These are phyloP conservation scores for Cephalopachus bancanus DNA, from an alignment of 2,797 vertebrate species.

Conservation along the genomic window DNA sequence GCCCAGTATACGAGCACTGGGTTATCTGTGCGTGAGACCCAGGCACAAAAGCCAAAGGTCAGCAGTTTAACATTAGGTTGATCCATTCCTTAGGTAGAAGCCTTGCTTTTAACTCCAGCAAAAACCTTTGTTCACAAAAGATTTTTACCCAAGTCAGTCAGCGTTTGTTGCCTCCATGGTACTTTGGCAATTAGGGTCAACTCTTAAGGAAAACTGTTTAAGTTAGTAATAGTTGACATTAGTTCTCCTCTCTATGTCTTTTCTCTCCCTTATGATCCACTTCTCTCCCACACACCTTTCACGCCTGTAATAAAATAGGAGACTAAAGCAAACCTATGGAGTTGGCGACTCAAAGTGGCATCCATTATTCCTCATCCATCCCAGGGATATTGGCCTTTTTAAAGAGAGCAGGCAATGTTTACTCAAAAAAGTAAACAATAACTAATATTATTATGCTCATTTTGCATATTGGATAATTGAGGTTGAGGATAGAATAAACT, in stretches of 20 bases:
- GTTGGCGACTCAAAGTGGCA: background rate
- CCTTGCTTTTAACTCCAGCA: background rate
- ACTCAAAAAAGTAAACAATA: background rate
- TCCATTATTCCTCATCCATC: background rate
- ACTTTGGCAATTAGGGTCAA: background rate
- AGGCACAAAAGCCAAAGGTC: background rate
- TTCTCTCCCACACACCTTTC: background rate
- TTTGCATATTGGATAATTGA: slow-evolving; percentile 1
- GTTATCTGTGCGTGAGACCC: background rate
- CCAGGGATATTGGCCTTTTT: background rate
- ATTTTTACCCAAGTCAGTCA: background rate
- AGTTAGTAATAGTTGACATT: background rate
- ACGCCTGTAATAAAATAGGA: background rate
- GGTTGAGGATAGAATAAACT: background rate
- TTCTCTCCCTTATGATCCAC: background rate
- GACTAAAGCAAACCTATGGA: background rate
- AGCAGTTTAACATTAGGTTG: background rate
- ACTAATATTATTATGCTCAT: background rate
- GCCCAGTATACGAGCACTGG: background rate
- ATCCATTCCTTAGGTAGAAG: slow-evolving; percentile 1
- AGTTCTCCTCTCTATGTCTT: background rate
- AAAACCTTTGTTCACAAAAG: background rate
- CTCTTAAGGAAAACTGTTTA: background rate
- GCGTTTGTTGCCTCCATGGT: background rate
- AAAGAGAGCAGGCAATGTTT: background rate